Base-by-base conservation (phyloP, 2,797 vertebrate species). In the Peromyscus nudipes region DNA sequence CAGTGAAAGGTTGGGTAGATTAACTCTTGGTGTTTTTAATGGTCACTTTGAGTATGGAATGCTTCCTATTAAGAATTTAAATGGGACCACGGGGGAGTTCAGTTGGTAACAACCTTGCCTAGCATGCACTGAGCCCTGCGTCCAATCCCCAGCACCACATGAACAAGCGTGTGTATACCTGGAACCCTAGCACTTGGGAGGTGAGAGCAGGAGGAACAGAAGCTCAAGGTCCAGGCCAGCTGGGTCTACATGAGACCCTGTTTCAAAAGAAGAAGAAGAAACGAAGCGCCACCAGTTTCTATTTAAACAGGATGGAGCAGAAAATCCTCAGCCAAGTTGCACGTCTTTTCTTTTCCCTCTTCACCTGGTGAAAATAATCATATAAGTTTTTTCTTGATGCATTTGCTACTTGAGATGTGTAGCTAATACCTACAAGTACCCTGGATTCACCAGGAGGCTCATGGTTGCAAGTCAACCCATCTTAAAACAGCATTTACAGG, bases 401-500 rank as follows among this genome's bases (percentile, higher is more conserved):
- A 37, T 37, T 55, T 93, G n/a, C 62, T 82, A 67, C 7, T 83
- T 75, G 14, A 83, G 13, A 94, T 57, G 19, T 82, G 25, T 71
- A 85, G 86, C 11, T 69, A 82, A 76, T 92, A 91, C 21, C 46
- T 60, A 69, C 60, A 81, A 3, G 1, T 43, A 57, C 89, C 83
- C 46, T 46, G 67, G 17, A 23, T 85, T 80, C 23, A 43, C 16
- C 46, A 10, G 52, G 21, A 65, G 76, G 37, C 88, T 95, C 69
- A 79, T 11, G 62, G 52, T 87, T 37, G 57, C 57, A 87, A 92
- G 23, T 82, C 80, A 76, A 46, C 60, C 40, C 64, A 83, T 91
- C 89, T 73, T 97, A 94, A 94, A 97, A 76, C 12, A 95, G 19
- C 93, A 92, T 92, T 85, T 97, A 87, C 57, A 94, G n/a, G 29